Evolutionary conservation across 2,113 vertebrate species (phyloP).

Genomic region (Anser cygnoides): DNA sequence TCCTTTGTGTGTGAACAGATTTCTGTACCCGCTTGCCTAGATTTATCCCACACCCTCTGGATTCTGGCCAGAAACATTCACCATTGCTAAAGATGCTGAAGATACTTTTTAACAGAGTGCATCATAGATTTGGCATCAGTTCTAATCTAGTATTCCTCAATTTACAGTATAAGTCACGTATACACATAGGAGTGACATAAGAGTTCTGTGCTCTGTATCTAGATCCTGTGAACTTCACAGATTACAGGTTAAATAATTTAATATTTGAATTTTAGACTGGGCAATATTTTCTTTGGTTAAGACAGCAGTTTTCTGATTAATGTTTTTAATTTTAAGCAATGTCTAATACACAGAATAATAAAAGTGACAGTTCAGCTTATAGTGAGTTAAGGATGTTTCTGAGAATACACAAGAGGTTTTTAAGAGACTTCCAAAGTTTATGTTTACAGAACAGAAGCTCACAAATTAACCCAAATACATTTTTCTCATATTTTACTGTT

Average conservation of each 20-base stretch:
- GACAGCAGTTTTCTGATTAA: slow-evolving; percentile 82
- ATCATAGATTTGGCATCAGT: neutral
- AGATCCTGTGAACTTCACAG: neutral
- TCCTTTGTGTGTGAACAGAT: neutral
- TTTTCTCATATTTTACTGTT: slow-evolving; percentile 60
- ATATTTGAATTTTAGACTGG: slow-evolving; percentile 79
- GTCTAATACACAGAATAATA: slow-evolving; percentile 81
- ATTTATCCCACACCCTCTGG: neutral
- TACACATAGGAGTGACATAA: neutral
- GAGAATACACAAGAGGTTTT: slow-evolving; percentile 74
- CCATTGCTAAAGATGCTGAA: neutral
- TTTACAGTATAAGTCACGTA: neutral
- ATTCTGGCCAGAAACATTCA: neutral
- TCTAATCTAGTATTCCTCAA: neutral
- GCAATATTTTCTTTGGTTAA: slow-evolving; percentile 76
- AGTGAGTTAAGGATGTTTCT: slow-evolving; percentile 76
- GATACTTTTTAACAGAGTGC: neutral
- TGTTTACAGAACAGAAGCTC: slow-evolving; percentile 68
- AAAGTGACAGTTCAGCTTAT: slow-evolving; percentile 79
- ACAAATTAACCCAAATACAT: slow-evolving; percentile 71
- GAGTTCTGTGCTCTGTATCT: neutral
- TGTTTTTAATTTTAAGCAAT: slow-evolving; percentile 84
- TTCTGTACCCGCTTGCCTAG: neutral
- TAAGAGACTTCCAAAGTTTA: slow-evolving; percentile 62
- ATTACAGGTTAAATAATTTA: slow-evolving; percentile 74